A percentile compares a stretch with the other conserved stretches of the same genome.
These are phyloP conservation scores for Ictidomys tridecemlineatus DNA, from an alignment of 2,113 vertebrate genomes.

Conservation along the genomic window DNA sequence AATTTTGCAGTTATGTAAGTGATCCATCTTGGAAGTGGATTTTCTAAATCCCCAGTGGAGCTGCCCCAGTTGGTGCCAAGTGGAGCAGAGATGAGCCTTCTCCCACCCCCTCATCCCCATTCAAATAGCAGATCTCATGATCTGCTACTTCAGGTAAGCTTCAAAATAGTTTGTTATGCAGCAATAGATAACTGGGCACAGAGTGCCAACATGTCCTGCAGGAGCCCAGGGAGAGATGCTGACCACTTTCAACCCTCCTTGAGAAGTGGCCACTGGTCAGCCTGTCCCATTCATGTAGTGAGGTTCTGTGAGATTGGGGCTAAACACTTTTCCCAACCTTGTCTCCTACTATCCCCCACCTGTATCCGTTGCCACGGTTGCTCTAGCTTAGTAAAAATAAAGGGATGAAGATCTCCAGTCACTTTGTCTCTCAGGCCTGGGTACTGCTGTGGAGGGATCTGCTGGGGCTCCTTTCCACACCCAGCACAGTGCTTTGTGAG, in stretches of 20 bases:
- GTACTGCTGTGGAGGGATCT: neutral
- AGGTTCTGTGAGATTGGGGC: neutral
- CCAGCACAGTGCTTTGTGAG: neutral
- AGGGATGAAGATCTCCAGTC: neutral
- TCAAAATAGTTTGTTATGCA: accelerated
- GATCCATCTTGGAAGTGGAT: no score
- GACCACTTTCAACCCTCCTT: no score
- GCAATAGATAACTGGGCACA: accelerated
- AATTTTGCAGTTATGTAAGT: neutral
- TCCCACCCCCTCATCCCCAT: accelerated
- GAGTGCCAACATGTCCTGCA: neutral
- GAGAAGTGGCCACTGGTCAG: neutral
- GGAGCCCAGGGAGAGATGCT: neutral
- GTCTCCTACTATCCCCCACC: neutral
- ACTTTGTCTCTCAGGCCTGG: neutral
- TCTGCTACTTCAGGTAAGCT: neutral
- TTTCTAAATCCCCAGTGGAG: accelerated
- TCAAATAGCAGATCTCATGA: neutral
- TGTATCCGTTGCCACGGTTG: neutral
- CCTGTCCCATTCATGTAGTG: accelerated
- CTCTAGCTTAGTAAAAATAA: neutral
- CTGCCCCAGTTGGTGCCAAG: accelerated
- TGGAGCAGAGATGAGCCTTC: neutral
- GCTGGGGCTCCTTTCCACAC: neutral
- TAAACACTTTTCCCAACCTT: neutral